Evolutionary conservation across 2,888 invertebrate species (phyloP).

Genomic region (Drosophila parthenogenetica): DNA sequence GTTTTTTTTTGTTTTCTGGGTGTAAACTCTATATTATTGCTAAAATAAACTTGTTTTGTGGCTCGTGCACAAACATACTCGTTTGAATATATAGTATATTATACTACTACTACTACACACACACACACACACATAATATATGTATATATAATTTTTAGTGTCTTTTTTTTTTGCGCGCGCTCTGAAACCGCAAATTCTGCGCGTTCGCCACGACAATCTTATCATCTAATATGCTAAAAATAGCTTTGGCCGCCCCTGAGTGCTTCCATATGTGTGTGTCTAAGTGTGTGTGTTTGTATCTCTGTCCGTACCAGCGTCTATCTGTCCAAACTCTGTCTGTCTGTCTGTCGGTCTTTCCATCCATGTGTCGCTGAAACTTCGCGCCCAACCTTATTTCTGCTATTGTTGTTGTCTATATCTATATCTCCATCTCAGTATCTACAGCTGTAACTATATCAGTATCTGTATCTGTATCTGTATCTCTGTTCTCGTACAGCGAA

Average conservation of each 20-base stretch:
- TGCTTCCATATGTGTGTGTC: conserved; percentile 37
- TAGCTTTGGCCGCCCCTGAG: conserved; percentile 67
- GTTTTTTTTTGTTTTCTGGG: conserved; percentile 26
- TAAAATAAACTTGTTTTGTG: conserved; percentile 60
- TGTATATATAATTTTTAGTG: conserved; percentile 40
- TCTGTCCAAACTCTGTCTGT: conserved; percentile 7
- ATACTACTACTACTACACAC: no score
- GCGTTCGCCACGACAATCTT: conserved; percentile 72
- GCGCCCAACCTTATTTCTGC: conserved; percentile 64
- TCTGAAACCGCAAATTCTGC: conserved; percentile 72
- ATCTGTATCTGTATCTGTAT: conserved; percentile 35
- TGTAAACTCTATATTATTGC: conserved; percentile 55
- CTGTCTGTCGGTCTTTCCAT: conserved; percentile 15
- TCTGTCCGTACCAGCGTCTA: conserved; percentile 4
- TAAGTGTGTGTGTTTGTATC: conserved; percentile 22
- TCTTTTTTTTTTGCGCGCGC: conserved; percentile 8
- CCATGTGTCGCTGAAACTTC: conserved; percentile 47
- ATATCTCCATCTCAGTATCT: conserved; percentile 35
- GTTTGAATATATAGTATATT: conserved; percentile 20
- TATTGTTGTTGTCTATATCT: conserved; percentile 16
- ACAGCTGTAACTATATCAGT: conserved; percentile 40
- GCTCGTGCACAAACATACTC: conserved; percentile 38
- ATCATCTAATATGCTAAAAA: conserved; percentile 76
- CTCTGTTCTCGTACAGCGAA: conserved; percentile 29
- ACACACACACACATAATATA: conserved; percentile 28